Evolutionary conservation across 92 coral and sea anemone genomes (phyloP), one percentile per base, ranked within the genome.

Genomic region (Umimayanthus chanpuru): DNA sequence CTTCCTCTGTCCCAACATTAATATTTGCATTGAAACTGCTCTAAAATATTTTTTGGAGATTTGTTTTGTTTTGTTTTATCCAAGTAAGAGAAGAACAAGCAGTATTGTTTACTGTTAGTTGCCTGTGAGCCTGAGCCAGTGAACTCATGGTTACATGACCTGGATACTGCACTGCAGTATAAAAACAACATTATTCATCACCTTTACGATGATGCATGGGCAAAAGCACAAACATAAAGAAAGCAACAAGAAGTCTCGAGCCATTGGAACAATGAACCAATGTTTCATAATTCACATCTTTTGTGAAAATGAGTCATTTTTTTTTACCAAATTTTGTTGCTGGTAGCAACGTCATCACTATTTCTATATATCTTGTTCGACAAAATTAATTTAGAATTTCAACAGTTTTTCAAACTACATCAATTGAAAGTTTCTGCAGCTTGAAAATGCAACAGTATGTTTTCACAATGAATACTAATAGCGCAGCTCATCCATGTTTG

Each of bases 171-270:
- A 43, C 80, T 18, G 58, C 80, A 76, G 58, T 76, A 76, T 26
- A 41, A 15, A 14, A 18, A 44, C 32, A 75, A 39, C 21, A 3
- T 16, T 7, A 44, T 49, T 6, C 40, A 26, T 25, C 26, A 53
- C 58, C 12, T 18, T 12, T 53, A 2, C 14, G 58, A 53, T 18
- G 58, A 41, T 20, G 15, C 55, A 76, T 14, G 49, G 12, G 21
- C 72, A 56, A 14, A 41, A 65, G 30, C 15, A 55, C 12, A 55
- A 28, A 30, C 44, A 77, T 4, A 80, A 38, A 67, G 72, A 80
- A 28, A 80, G 84, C 71, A 78, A 78, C 61, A 49, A 80, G 84
- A 80, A 80, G 84, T 80, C 84, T 38, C 1, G 47, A 40, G 71
- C 84, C 18, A 55, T 20, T 80, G 83, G 68, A 79, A 55, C 20